Evolutionary conservation across 2,113 vertebrate species (phyloP).

Genomic region (Mixornis gularis): DNA sequence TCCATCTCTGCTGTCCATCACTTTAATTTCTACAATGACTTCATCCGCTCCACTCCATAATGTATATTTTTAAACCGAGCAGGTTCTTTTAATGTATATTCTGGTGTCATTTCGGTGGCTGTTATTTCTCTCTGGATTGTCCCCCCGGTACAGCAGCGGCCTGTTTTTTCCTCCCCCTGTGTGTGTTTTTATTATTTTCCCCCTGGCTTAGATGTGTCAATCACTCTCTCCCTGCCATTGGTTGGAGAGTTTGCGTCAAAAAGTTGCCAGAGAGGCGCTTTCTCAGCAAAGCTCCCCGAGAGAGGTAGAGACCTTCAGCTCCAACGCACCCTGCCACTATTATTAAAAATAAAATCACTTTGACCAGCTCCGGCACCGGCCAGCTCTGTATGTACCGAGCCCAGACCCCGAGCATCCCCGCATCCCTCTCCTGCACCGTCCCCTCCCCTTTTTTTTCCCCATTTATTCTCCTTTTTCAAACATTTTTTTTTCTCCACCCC

Average conservation of each 20-base stretch:
- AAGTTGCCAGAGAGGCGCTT: conserved; percentile 95
- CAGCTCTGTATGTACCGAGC: conserved; percentile 69
- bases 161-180: conserved; percentile 81
- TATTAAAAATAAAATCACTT: conserved; percentile 71
- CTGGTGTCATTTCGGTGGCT: conserved; percentile 68
- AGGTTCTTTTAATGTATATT: conserved; percentile 68
- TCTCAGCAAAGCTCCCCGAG: conserved; percentile 87
- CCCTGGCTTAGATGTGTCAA: conserved; percentile 88
- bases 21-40: conserved; percentile 65
- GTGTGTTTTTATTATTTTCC: conserved; percentile 83
- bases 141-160: conserved; percentile 73
- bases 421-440: conserved; percentile 13
- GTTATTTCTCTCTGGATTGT: conserved; percentile 70
- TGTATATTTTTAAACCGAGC: conserved; percentile 66
- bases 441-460: conserved; percentile 12
- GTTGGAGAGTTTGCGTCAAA: conserved; percentile 97
- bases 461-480: conserved; percentile 52
- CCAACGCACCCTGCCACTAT: conserved; percentile 69
- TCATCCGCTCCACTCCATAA: conserved; percentile 47
- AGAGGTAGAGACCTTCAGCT: conserved; percentile 86
- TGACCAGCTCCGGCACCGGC: conserved; percentile 52
- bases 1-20: conserved; percentile 42
- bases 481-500: neutral
- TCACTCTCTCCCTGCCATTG: conserved; percentile 90
- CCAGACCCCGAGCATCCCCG: conserved; percentile 18